Evolutionary conservation across 2,797 vertebrate genomes (phyloP).

Genomic region (Onychomys torridus): DNA sequence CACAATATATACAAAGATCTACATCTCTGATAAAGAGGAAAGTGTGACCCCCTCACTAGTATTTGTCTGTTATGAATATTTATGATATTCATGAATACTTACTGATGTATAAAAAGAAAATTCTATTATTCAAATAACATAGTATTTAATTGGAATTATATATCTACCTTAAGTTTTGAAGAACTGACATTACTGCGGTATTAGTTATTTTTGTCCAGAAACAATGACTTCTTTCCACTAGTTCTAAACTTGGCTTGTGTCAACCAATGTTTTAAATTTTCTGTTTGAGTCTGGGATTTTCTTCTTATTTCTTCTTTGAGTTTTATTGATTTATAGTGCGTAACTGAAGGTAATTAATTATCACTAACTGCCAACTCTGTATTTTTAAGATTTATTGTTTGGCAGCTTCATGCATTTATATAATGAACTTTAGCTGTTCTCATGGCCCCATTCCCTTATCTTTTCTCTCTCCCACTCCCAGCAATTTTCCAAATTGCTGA

Average conservation of each 20-base stretch:
- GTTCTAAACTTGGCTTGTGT: not conserved
- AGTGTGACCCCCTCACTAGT: not conserved
- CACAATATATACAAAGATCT: not conserved
- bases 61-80: not conserved
- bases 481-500: not conserved
- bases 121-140: not conserved
- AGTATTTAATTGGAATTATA: conserved; percentile 1
- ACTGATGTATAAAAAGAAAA: not conserved
- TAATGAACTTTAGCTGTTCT: not conserved
- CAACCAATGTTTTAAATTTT: not conserved
- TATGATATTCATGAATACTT: not conserved
- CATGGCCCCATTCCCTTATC: not conserved
- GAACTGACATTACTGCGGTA: not conserved
- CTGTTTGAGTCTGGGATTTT: no score
- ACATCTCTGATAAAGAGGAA: not conserved
- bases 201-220: not conserved
- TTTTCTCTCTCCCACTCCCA: not conserved
- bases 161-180: not conserved
- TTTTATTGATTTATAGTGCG: not conserved
- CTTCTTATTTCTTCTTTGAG: not conserved
- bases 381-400: not conserved
- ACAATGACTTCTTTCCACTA: not conserved
- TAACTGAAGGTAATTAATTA: not conserved
- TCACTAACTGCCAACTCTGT: not conserved
- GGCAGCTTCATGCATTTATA: not conserved